phyloP scores from a whole-genome alignment of 53 echinoderm and acorn worm species.

The Hippasteria phrygiana region DNA sequence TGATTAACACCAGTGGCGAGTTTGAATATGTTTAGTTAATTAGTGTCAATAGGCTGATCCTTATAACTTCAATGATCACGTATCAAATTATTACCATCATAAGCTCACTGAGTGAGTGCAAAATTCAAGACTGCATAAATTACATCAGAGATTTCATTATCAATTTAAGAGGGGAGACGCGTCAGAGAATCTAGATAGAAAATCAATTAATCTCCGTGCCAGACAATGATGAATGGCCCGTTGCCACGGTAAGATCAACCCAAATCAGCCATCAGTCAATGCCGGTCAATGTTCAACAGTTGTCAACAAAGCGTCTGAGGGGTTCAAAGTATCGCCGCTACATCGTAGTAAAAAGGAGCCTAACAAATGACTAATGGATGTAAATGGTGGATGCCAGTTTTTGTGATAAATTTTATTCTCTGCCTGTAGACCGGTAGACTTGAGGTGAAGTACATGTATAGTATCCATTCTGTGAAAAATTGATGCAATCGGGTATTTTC shows the following conservation, averaged over 20 bases:
- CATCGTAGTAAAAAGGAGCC: background rate
- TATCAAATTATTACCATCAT: too few relatives aligned
- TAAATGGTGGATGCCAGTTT: background rate
- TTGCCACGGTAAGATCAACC: background rate
- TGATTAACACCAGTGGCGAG: too few relatives aligned
- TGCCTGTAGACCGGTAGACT: too few relatives aligned
- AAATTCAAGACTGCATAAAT: too few relatives aligned
- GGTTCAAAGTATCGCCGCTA: slow-evolving; percentile 9
- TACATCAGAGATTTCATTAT: background rate
- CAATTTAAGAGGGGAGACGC: background rate
- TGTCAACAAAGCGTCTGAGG: slow-evolving; percentile 16
- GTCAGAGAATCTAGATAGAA: background rate
- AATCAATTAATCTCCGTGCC: background rate
- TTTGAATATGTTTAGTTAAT: too few relatives aligned
- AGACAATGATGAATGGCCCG: background rate
- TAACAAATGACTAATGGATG: background rate
- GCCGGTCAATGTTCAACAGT: slow-evolving; percentile 41
- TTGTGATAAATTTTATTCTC: background rate
- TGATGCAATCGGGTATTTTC: too few relatives aligned
- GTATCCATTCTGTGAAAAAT: background rate
- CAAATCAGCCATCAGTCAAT: background rate
- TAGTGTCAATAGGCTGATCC: too few relatives aligned
- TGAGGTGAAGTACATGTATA: background rate
- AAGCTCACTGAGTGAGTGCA: too few relatives aligned
- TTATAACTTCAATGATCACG: too few relatives aligned